Evolutionary conservation across 2,888 invertebrate genomes (phyloP).

Genomic region (Stenolophus ochropezus): DNA sequence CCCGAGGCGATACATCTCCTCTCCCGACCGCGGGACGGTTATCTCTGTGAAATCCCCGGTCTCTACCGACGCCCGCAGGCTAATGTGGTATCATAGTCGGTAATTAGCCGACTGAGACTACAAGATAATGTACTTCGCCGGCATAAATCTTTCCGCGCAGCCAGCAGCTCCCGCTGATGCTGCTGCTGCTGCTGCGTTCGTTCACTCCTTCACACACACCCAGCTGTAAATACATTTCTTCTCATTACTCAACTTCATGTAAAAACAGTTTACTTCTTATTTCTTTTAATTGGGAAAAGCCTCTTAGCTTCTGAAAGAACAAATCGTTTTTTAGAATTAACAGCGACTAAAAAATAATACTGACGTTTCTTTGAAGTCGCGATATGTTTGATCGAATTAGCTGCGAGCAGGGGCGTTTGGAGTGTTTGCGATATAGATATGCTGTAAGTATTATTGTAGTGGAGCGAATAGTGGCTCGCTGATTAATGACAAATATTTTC

Average conservation of each 20-base stretch:
- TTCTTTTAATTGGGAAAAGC: constrained; percentile 60
- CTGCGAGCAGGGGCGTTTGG: neutral
- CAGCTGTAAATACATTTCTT: constrained; percentile 57
- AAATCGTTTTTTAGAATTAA: constrained; percentile 57
- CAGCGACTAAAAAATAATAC: constrained; percentile 54
- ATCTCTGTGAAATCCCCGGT: constrained; percentile 57
- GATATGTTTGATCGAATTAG: constrained; percentile 38
- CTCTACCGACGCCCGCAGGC: constrained; percentile 67
- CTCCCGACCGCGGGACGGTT: constrained; percentile 66
- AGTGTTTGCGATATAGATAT: constrained; percentile 22
- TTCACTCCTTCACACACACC: neutral
- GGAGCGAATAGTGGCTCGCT: constrained; percentile 64
- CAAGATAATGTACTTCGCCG: constrained; percentile 76
- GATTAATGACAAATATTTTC: constrained; percentile 73
- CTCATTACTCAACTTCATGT: constrained; percentile 42
- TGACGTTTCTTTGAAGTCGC: constrained; percentile 49
- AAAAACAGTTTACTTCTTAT: constrained; percentile 56
- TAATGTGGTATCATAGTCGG: constrained; percentile 76
- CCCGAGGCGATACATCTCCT: constrained; percentile 41
- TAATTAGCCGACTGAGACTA: constrained; percentile 76
- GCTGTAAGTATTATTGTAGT: constrained; percentile 10
- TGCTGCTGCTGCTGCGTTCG: too few species aligned
- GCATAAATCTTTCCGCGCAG: constrained; percentile 73
- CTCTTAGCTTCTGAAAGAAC: constrained; percentile 50
- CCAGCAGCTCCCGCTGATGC: constrained; percentile 58